Percentiles rank a stretch among this genome's conserved stretches.
Conservation (phyloP, 2,797 vertebrate species). For the Poeciliopsis paucimaculata region DNA sequence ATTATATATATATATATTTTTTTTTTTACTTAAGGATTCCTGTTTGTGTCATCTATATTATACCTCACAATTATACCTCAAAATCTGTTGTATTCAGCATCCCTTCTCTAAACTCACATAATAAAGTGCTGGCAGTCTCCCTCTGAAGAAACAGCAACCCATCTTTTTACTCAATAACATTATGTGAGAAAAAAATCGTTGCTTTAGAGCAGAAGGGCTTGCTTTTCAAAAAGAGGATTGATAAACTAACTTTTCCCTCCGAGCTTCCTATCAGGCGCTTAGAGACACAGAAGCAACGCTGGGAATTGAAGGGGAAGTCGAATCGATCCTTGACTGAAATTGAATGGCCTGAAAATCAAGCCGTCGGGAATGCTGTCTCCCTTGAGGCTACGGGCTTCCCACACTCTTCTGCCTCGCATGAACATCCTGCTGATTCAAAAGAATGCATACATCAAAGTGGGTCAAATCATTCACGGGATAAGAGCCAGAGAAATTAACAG, state of each 20-base stretch:
- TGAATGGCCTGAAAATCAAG: constrained; percentile 44
- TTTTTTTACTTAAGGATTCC: neutral
- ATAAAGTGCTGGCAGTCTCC: neutral
- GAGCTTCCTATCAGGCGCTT: constrained; percentile 41
- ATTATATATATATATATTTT: too few species aligned
- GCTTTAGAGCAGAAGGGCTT: constrained; percentile 42
- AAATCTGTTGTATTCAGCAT: neutral
- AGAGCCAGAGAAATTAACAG: constrained; percentile 55
- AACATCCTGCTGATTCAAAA: constrained; percentile 53
- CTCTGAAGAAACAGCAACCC: constrained; percentile 13
- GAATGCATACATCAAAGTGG: constrained; percentile 63
- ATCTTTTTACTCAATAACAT: constrained; percentile 51
- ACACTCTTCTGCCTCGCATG: constrained; percentile 8
- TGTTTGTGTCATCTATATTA: neutral
- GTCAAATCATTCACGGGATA: constrained; percentile 50
- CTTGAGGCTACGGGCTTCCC: neutral
- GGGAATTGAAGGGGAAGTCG: constrained; percentile 41
- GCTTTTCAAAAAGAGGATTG: constrained; percentile 36
- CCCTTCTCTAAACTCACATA: neutral
- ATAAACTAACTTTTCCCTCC: constrained; percentile 48
- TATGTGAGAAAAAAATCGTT: constrained; percentile 26
- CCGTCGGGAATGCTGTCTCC: constrained; percentile 15
- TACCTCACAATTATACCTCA: neutral
- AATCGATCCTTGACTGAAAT: constrained; percentile 62
- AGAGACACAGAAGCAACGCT: constrained; percentile 34